Conservation (phyloP, 2,113 vertebrate species). For the Grammomys dolichurus region DNA sequence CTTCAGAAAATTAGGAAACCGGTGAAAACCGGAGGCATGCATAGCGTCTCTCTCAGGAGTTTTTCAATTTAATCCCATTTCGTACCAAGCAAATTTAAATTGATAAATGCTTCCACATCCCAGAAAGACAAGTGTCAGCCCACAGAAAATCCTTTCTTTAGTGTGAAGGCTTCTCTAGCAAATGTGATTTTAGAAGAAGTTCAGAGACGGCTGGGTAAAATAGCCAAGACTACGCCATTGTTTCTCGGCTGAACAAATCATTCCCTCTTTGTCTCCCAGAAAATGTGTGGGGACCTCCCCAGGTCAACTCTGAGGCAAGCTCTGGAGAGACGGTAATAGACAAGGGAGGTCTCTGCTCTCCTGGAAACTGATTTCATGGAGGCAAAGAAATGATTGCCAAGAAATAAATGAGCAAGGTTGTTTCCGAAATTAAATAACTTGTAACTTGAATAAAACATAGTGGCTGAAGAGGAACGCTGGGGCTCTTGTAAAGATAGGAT, state of each 20-base stretch:
- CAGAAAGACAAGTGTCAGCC: not conserved
- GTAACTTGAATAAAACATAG: not conserved
- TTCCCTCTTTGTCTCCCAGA: not conserved
- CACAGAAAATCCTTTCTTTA: not conserved
- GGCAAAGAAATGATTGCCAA: not conserved
- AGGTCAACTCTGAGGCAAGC: not conserved
- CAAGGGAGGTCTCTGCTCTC: not conserved
- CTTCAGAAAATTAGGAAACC: not conserved
- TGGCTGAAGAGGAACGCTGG: not conserved
- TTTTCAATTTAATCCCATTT: not conserved
- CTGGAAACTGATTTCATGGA: not conserved
- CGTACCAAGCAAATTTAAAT: not conserved
- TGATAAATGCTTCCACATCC: not conserved
- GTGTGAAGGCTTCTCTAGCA: not conserved
- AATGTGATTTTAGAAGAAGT: conserved; percentile 9
- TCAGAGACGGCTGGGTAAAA: not conserved
- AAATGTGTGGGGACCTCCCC: not conserved
- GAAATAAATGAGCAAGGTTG: not conserved
- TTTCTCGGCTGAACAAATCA: not conserved
- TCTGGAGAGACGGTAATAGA: not conserved
- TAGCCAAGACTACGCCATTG: not conserved
- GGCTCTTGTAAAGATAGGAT: not conserved
- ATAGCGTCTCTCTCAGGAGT: not conserved
- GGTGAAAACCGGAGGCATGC: not conserved
- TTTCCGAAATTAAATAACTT: not conserved